Conservation (phyloP, 2,888 invertebrate genomes). For the Empis stercorea region DNA sequence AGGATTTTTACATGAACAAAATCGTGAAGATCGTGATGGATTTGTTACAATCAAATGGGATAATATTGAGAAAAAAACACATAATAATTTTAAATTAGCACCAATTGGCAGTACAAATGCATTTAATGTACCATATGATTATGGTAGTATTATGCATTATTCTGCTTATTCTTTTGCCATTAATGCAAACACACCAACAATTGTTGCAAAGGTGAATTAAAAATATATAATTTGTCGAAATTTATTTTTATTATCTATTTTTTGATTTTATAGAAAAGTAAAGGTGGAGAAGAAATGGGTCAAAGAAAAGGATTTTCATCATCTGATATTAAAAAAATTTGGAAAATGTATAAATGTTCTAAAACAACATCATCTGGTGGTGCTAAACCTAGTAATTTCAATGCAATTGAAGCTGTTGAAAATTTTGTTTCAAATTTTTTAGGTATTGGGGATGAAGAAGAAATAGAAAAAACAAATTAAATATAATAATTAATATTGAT, state of each 20-base stretch:
- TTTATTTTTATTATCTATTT: no score
- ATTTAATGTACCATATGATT: slow-evolving; percentile 24
- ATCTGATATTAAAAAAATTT: slow-evolving; percentile 53
- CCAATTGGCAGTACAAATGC: slow-evolving; percentile 32
- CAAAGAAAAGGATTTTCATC: slow-evolving; percentile 56
- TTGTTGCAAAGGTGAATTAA: slow-evolving; percentile 8
- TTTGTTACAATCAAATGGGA: slow-evolving; percentile 34
- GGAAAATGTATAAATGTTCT: slow-evolving; percentile 54
- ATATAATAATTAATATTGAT: no score
- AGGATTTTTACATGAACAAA: slow-evolving; percentile 67
- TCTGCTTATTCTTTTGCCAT: slow-evolving; percentile 27
- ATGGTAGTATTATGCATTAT: slow-evolving; percentile 28
- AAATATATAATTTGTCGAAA: no score
- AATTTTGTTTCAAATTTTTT: background rate
- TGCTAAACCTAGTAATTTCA: background rate
- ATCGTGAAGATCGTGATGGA: slow-evolving; percentile 54
- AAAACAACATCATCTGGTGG: slow-evolving; percentile 4
- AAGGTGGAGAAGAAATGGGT: slow-evolving; percentile 39
- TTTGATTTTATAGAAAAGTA: slow-evolving; percentile 3
- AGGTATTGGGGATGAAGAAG: background rate
- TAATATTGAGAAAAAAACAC: slow-evolving; percentile 39
- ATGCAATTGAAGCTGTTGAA: background rate
- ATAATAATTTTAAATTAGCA: slow-evolving; percentile 54
- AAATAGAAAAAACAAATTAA: background rate
- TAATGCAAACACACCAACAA: slow-evolving; percentile 22